Base-by-base conservation (phyloP, 2,797 vertebrate genomes). In the Pampus argenteus region DNA sequence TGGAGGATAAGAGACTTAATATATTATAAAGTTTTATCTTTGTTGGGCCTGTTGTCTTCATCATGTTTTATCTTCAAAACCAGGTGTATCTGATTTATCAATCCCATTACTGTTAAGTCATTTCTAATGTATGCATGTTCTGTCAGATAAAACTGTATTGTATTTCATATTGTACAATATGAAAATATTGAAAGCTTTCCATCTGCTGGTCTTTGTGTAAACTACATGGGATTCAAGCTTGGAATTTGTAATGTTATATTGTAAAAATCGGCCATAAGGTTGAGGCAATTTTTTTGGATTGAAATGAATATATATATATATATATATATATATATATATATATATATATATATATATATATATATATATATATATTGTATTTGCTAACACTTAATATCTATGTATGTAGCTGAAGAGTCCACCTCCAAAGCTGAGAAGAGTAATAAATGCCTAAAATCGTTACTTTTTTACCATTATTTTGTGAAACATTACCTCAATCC, bases 401-500 rank as follows among this genome's bases (percentile, higher is more conserved):
- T 66, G 52, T 62, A 52, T 49, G 66, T 26, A 42, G n/a, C 40
- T 44, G 10, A 20, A 71, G 69, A 58, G 54, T 44, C 64, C 9
- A 42, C 9, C 52, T 63, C 25, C 17, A 42, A 2, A 28, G 49
- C 34, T 23, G 23, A 68, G 48, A 57, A 54, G 42, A 74, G 23
- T 79, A 91, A 89, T 84, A 81, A 83, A 81, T 68, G 63, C 78
- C 84, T 80, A 48, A 73, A 85, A 80, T 66, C 36, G 42, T 85
- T 81, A 80, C 63, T 86, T 77, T 70, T 64, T 79, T 23, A 70
- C 66, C 40, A 73, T 85, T 80, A 80, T 80, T 79, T 69, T 80
- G 88, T 92, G 59, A 91, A 92, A 91, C 85, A 92, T 91, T 88
- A 90, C 71, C 88, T 83, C 56, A 68, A 23, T 48, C 65, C 29